Percentiles rank a stretch among this genome's conserved stretches.
These are phyloP conservation scores for Hirtodrosophila confusa DNA, from an alignment of 2,888 invertebrate species.

Conservation along the genomic window DNA sequence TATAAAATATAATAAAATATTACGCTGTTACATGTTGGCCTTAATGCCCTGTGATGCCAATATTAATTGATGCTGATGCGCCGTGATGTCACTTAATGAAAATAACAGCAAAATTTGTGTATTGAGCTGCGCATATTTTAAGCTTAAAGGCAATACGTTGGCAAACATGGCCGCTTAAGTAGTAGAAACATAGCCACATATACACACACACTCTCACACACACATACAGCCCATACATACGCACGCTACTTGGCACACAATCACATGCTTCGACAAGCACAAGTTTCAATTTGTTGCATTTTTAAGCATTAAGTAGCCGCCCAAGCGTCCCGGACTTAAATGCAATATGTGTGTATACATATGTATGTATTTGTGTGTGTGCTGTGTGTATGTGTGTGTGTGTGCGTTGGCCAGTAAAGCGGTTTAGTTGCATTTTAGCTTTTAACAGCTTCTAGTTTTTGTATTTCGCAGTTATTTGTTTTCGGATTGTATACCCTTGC, in stretches of 20 bases:
- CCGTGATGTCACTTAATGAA: slow-evolving; percentile 24
- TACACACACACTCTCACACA: slow-evolving; percentile 15
- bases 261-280: slow-evolving; percentile 82
- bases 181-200: slow-evolving; percentile 29
- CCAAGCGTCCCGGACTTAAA: slow-evolving; percentile 56
- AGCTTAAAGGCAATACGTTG: slow-evolving; percentile 67
- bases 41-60: slow-evolving; percentile 34
- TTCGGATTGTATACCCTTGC: slow-evolving; percentile 40
- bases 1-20: slow-evolving; percentile 2
- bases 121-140: slow-evolving; percentile 42
- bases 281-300: slow-evolving; percentile 83
- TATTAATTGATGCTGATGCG: slow-evolving; percentile 37
- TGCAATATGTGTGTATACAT: slow-evolving; percentile 22
- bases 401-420: slow-evolving; percentile 64
- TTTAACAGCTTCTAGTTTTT: slow-evolving; percentile 64
- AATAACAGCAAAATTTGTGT: slow-evolving; percentile 31
- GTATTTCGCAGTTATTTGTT: slow-evolving; percentile 51
- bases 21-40: slow-evolving; percentile 10
- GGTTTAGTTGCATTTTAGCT: slow-evolving; percentile 69
- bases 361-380: slow-evolving; percentile 27
- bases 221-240: slow-evolving; percentile 18
- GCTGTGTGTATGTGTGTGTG: slow-evolving; percentile 31
- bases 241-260: slow-evolving; percentile 63
- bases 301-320: slow-evolving; percentile 78
- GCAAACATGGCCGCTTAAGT: slow-evolving; percentile 59